phyloP scores from a whole-genome alignment of 2,113 vertebrate genomes.

The Mungos mungo region DNA sequence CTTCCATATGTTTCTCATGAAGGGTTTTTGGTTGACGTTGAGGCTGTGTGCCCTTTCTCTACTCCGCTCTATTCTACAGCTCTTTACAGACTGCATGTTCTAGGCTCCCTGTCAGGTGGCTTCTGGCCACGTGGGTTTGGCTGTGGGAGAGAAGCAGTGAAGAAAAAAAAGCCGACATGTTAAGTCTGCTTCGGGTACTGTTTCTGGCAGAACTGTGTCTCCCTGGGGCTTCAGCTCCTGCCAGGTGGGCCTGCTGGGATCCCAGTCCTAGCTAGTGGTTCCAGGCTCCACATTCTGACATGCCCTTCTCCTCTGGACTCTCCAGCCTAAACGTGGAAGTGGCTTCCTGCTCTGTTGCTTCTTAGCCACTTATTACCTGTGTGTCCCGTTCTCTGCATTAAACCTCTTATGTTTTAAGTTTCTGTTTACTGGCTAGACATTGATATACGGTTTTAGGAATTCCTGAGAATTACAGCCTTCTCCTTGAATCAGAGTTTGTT shows the following conservation, averaged over 20 bases:
- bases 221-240: background rate
- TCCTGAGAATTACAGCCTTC: background rate
- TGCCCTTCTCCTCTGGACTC: background rate
- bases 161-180: background rate
- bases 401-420: background rate
- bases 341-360: background rate
- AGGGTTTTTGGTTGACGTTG: background rate
- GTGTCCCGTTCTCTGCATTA: background rate
- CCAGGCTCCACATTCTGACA: background rate
- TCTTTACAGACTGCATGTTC: background rate
- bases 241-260: background rate
- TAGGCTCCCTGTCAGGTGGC: background rate
- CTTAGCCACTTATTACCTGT: background rate
- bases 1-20: background rate
- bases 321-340: background rate
- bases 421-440: background rate
- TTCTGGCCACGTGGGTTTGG: background rate
- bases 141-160: background rate
- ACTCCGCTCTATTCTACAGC: background rate
- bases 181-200: background rate
- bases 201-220: background rate
- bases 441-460: background rate
- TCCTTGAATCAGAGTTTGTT: background rate
- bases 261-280: background rate
- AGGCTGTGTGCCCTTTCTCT: background rate